Evolutionary conservation across 2,797 vertebrate genomes (phyloP).

Genomic region (Propithecus perrieri): DNA sequence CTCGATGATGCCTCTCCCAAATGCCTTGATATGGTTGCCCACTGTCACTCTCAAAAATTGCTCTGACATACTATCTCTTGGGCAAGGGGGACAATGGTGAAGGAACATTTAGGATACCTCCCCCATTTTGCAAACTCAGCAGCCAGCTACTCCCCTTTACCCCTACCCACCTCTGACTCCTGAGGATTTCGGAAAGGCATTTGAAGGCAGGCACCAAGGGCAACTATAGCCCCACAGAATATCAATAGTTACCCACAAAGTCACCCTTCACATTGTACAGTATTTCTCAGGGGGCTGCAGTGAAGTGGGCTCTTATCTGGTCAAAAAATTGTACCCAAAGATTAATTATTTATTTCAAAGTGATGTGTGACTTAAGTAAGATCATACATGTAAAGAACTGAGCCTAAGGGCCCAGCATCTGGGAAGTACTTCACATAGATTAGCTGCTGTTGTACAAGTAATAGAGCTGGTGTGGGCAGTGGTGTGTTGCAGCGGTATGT

Average conservation of each 20-base stretch:
- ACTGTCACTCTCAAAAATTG: neutral
- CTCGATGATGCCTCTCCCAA: neutral
- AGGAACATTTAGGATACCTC: neutral
- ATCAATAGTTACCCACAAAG: neutral
- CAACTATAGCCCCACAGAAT: slow-evolving; percentile 26
- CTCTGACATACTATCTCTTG: neutral
- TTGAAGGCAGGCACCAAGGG: neutral
- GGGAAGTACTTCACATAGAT: neutral
- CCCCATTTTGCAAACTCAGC: neutral
- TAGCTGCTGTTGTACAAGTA: neutral
- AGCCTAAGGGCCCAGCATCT: neutral
- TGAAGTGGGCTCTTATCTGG: slow-evolving; percentile 18
- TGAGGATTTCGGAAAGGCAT: slow-evolving; percentile 41
- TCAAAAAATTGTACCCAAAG: slow-evolving; percentile 17
- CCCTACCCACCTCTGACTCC: neutral
- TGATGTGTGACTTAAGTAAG: neutral
- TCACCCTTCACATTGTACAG: neutral
- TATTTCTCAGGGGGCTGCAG: neutral
- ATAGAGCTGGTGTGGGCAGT: neutral
- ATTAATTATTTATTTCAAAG: neutral
- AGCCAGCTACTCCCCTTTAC: neutral
- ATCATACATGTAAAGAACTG: neutral
- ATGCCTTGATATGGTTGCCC: neutral
- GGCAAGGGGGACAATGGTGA: neutral
- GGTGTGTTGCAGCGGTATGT: neutral